phyloP scores from a whole-genome alignment of 2,888 invertebrate genomes.

The Erebia epiphron region DNA sequence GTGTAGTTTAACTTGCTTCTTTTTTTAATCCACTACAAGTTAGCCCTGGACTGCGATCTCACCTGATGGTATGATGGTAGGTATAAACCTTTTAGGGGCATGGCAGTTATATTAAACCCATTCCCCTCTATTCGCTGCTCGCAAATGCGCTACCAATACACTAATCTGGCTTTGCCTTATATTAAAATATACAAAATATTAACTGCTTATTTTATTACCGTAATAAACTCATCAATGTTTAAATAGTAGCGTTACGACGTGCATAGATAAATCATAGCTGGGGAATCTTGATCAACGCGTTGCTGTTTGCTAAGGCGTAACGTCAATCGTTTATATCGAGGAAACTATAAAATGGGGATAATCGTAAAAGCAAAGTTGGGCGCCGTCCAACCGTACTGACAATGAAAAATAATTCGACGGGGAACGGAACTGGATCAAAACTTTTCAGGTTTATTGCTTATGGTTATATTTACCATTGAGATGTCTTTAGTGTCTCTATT shows the following conservation, averaged over 20 bases:
- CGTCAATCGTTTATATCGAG: slow-evolving; percentile 76
- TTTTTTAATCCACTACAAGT: too few species aligned
- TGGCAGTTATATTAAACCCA: too few species aligned
- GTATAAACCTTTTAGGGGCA: too few species aligned
- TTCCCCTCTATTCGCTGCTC: too few species aligned
- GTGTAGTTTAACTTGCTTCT: too few species aligned
- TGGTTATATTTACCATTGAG: slow-evolving; percentile 41
- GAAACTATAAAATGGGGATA: slow-evolving; percentile 78
- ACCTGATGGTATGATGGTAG: too few species aligned
- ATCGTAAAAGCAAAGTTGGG: slow-evolving; percentile 79
- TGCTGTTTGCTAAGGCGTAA: slow-evolving; percentile 49
- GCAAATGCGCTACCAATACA: too few species aligned
- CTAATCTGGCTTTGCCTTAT: too few species aligned
- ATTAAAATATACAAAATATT: too few species aligned
- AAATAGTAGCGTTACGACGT: not conserved
- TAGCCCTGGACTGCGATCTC: too few species aligned
- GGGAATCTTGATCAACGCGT: slow-evolving; percentile 6
- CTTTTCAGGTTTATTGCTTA: slow-evolving; percentile 54
- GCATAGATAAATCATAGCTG: slow-evolving; percentile 9
- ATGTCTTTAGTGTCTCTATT: not conserved
- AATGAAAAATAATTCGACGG: slow-evolving; percentile 75
- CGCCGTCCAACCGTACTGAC: slow-evolving; percentile 66
- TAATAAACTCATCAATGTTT: not conserved
- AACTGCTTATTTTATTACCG: not conserved
- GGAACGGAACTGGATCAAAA: slow-evolving; percentile 52